phyloP scores from a whole-genome alignment of 2,888 invertebrate genomes.

The Drosophila borborema region DNA sequence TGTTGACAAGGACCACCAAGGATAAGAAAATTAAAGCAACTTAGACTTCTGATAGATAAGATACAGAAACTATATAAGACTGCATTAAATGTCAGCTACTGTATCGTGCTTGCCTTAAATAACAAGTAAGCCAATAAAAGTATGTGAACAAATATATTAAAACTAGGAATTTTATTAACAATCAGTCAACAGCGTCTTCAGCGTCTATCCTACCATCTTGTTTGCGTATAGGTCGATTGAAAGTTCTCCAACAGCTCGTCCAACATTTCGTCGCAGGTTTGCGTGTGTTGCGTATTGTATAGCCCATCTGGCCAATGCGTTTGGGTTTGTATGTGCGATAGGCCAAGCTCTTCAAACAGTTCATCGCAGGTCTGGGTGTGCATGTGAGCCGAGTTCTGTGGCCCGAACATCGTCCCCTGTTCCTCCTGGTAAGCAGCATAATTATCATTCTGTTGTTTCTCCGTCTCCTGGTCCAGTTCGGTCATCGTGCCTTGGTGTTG shows the following conservation, averaged over 20 bases:
- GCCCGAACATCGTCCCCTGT: conserved; percentile 54
- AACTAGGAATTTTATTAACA: conserved; percentile 1
- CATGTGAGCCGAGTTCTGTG: conserved; percentile 65
- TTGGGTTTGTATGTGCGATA: conserved; percentile 88
- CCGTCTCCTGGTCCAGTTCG: conserved; percentile 35
- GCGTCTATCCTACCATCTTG: conserved; percentile 81
- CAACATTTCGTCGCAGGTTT: conserved; percentile 83
- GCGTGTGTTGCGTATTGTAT: conserved; percentile 83
- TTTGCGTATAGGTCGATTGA: conserved; percentile 84
- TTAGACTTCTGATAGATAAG: conserved; percentile 22
- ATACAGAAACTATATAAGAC: conserved; percentile 8
- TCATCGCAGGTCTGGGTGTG: conserved; percentile 87
- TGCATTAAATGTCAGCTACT: conserved; percentile 2
- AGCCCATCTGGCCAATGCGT: conserved; percentile 86
- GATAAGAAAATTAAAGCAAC: conserved; percentile 26
- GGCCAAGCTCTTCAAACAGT: conserved; percentile 87
- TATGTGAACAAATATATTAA: conserved; percentile 3
- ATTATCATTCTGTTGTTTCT: background rate
- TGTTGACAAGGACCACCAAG: conserved; percentile 41
- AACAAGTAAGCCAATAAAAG: conserved; percentile 13
- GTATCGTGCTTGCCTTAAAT: conserved; percentile 18
- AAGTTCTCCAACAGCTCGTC: conserved; percentile 81
- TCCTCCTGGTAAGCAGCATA: conserved; percentile 31
- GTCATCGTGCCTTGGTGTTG: conserved; percentile 68
- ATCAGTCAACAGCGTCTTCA: conserved; percentile 16